Evolutionary conservation across 2,888 invertebrate species (phyloP), one percentile per base, ranked within the genome.

Genomic region (Cerastoderma edule): DNA sequence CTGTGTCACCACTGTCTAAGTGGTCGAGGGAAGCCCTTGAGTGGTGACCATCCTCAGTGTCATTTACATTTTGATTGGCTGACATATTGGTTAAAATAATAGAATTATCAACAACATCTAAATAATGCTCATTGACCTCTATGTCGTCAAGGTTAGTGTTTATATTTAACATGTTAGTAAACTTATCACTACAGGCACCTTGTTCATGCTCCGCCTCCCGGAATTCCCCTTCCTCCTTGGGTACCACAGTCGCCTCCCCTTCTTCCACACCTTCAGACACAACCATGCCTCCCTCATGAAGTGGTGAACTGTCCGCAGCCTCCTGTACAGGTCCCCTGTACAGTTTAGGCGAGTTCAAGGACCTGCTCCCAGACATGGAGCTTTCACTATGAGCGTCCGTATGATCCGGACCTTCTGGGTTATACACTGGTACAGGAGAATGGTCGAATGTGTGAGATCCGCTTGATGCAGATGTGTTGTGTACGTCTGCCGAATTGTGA

Each of bases 21-120:
- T 64, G 53, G 27, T 54, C 35, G 60, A 72, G 54, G 53, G 82
- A 82, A 69, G 73, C 78, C 54, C 71, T 73, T 63, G 85, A 83
- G 63, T 72, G 78, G 60, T n/a, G n/a, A 75, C 76, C 83, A 72
- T 86, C 87, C 85, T 89, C 91, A 89, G 86, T 90, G 90, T 91
- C 91, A 90, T 89, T 87, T 86, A 89, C 90, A 91, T 89, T 91
- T 90, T 91, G 91, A 91, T 89, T 90, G 89, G 90, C 89, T 88
- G 90, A 89, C 87, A 81, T 73, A 67, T 71, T 72, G 74, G 90
- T 88, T 85, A 84, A 78, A 75, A 67, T 78, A 77, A 78, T 75
- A 75, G 83, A 75, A 77, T 83, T 80, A 76, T 81, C 84, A 79
- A 80, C 80, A 78, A 78, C 75, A 80, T 76, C 77, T 75, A 83